Percentiles rank a stretch among this genome's conserved stretches.
Evolutionary conservation across 2,113 vertebrate species (phyloP).

Genomic region (Eubucco bourcierii): DNA sequence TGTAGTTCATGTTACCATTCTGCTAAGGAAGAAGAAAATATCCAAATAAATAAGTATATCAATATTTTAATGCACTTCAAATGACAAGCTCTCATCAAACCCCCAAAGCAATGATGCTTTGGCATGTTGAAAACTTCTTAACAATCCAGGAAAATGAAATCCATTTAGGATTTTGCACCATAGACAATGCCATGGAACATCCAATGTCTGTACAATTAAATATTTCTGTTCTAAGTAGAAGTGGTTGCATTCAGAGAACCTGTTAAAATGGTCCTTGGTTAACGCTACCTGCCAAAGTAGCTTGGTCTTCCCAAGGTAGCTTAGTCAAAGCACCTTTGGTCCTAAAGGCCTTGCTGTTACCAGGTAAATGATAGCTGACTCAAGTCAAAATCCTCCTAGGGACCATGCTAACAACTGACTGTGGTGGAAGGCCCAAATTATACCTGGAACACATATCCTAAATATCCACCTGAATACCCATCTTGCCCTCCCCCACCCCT

Average conservation of each 20-base stretch:
- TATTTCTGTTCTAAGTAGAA: neutral
- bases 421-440: too few species aligned
- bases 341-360: neutral
- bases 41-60: neutral
- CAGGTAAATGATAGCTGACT: neutral
- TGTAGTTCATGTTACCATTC: neutral
- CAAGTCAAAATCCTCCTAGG: neutral
- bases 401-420: neutral
- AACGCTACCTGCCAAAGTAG: neutral
- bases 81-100: neutral
- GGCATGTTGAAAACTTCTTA: neutral
- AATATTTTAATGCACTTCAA: neutral
- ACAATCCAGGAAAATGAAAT: neutral
- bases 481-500: too few species aligned
- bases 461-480: too few species aligned
- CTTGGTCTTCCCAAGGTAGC: too few species aligned
- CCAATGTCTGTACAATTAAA: neutral
- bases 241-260: neutral
- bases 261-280: neutral
- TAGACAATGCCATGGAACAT: neutral
- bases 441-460: too few species aligned
- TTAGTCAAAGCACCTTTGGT: too few species aligned
- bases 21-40: neutral
- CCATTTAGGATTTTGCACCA: neutral
- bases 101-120: fast-evolving